Percentiles rank a stretch among this genome's conserved stretches.
These are phyloP conservation scores for Muschampia plurimacula DNA, from an alignment of 2,888 invertebrate genomes.

Conservation along the genomic window DNA sequence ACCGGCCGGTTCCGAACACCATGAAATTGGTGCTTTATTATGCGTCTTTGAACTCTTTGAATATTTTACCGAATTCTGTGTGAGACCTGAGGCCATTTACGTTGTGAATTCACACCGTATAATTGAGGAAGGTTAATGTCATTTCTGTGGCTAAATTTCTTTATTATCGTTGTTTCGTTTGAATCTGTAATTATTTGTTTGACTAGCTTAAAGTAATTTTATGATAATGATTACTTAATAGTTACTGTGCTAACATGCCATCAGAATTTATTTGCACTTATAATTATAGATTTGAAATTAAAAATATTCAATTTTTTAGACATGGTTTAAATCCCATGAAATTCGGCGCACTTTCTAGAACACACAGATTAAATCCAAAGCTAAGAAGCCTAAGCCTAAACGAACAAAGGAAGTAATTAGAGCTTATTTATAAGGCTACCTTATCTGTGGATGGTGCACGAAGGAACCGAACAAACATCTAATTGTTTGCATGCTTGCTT, in stretches of 20 bases:
- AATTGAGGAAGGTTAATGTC: slow-evolving; percentile 26
- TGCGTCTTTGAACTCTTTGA: slow-evolving; percentile 34
- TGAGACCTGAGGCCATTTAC: slow-evolving; percentile 24
- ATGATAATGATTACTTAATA: not conserved
- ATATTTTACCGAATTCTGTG: slow-evolving; percentile 30
- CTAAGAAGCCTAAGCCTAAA: slow-evolving; percentile 48
- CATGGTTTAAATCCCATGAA: not conserved
- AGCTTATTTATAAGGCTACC: slow-evolving; percentile 74
- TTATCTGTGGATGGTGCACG: slow-evolving; percentile 73
- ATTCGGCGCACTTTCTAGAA: not conserved
- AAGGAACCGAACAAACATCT: slow-evolving; percentile 34
- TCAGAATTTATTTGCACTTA: not conserved
- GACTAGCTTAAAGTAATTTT: not conserved
- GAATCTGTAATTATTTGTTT: not conserved
- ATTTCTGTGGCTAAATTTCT: slow-evolving; percentile 5
- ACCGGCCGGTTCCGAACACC: slow-evolving; percentile 32
- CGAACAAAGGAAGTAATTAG: slow-evolving; percentile 77
- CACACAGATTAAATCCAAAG: not conserved
- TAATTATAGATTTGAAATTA: not conserved
- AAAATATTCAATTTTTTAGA: not conserved
- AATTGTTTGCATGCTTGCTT: slow-evolving; percentile 54
- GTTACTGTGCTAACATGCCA: not conserved
- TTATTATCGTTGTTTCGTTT: slow-evolving; percentile 7
- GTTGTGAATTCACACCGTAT: slow-evolving; percentile 29
- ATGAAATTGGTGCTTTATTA: slow-evolving; percentile 39